phyloP scores from a whole-genome alignment of 2,888 invertebrate species.

The Microplitis manilae region DNA sequence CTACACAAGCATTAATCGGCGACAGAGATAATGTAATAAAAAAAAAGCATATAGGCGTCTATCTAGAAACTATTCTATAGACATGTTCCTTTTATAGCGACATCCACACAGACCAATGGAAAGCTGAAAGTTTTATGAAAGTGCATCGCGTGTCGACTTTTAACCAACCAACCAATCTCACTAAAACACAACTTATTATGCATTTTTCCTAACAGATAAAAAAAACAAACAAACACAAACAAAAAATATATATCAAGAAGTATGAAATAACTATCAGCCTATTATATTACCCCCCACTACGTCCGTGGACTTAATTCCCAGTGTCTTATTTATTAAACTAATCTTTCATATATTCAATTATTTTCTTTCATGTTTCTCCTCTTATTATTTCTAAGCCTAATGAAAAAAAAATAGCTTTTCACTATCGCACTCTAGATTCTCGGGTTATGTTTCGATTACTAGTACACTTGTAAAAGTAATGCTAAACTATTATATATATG shows the following conservation, averaged over 20 bases:
- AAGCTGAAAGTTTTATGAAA: slow-evolving; percentile 70
- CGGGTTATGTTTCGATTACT: neutral
- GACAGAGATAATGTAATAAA: slow-evolving; percentile 17
- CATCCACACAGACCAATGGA: slow-evolving; percentile 59
- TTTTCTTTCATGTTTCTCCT: no score
- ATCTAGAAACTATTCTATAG: slow-evolving; percentile 47
- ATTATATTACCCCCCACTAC: neutral
- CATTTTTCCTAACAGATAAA: neutral
- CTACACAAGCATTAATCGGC: neutral
- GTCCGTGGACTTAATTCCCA: neutral
- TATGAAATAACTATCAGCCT: neutral
- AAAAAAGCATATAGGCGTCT: slow-evolving; percentile 9
- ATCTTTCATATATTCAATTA: no score
- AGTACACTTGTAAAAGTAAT: slow-evolving; percentile 19
- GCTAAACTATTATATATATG: neutral
- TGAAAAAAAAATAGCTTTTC: no score
- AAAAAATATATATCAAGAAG: neutral
- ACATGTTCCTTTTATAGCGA: slow-evolving; percentile 46
- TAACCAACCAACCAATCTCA: neutral
- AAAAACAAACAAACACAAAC: neutral
- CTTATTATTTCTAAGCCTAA: no score
- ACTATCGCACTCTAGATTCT: neutral
- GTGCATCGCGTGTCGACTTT: slow-evolving; percentile 62
- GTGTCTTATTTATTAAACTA: no score
- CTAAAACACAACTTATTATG: neutral